These are phyloP conservation scores for Chromobotia macracanthus DNA, from an alignment of 2,797 vertebrate genomes.

Conservation along the genomic window DNA sequence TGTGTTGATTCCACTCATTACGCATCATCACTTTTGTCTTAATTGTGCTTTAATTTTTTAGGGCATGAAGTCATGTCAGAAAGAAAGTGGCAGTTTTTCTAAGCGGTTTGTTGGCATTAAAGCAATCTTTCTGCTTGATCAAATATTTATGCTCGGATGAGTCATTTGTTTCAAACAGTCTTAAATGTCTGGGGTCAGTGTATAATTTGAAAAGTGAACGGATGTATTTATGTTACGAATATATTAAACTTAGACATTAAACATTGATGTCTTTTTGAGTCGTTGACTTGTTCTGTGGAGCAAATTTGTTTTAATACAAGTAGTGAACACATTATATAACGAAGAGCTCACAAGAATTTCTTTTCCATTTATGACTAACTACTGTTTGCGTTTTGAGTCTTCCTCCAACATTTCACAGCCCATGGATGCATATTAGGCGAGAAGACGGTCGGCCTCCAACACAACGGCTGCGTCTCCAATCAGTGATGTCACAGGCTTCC, in stretches of 20 bases:
- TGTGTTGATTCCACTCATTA: slow-evolving; percentile 26
- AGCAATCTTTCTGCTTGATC: slow-evolving; percentile 26
- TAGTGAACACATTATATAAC: slow-evolving; percentile 12
- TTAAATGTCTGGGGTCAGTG: not conserved
- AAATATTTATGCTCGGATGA: slow-evolving; percentile 14
- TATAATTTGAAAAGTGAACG: not conserved
- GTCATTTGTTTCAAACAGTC: slow-evolving; percentile 8
- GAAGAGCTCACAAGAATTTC: not conserved
- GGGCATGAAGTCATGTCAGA: slow-evolving; percentile 2
- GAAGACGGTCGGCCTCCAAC: slow-evolving; percentile 3
- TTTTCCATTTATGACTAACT: not conserved
- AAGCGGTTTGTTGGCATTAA: slow-evolving; percentile 19
- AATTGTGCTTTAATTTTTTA: slow-evolving; percentile 20
- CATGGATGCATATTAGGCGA: slow-evolving; percentile 1
- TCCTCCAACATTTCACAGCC: not conserved
- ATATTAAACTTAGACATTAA: not conserved
- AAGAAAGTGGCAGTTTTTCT: not conserved
- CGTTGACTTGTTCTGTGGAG: not conserved
- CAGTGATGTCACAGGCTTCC: slow-evolving; percentile 25
- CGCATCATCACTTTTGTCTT: slow-evolving; percentile 3
- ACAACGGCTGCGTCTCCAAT: slow-evolving; percentile 18
- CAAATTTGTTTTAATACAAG: not conserved
- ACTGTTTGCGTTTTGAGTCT: slow-evolving; percentile 17
- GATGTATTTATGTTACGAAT: not conserved
- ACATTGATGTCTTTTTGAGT: not conserved